Evolutionary conservation across 2,797 vertebrate species (phyloP).

Genomic region (Buphagus erythrorhynchus): DNA sequence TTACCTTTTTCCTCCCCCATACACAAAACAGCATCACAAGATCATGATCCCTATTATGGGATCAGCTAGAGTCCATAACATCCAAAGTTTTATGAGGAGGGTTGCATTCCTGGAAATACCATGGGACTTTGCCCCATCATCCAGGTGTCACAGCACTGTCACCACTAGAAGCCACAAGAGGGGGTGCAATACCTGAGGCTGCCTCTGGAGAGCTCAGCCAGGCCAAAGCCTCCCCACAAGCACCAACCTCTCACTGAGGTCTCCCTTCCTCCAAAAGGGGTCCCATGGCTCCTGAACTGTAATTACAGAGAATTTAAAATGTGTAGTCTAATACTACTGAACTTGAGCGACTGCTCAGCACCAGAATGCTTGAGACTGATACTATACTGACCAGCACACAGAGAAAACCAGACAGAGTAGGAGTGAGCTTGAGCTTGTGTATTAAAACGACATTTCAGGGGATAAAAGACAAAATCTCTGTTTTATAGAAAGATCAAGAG

Average conservation of each 20-base stretch:
- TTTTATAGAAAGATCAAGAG: neutral
- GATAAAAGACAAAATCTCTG: neutral
- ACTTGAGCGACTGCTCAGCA: neutral
- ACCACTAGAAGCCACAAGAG: neutral
- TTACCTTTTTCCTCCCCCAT: fast-evolving
- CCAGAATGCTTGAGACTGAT: neutral
- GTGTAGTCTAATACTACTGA: neutral
- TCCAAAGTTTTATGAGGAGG: fast-evolving
- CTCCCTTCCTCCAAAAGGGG: neutral
- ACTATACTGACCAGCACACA: neutral
- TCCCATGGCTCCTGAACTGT: neutral
- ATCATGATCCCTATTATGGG: fast-evolving
- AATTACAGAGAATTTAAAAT: neutral
- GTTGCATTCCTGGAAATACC: neutral
- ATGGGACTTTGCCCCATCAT: no score
- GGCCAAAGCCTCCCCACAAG: neutral
- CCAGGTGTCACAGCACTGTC: neutral
- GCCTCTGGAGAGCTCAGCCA: fast-evolving
- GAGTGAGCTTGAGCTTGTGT: neutral
- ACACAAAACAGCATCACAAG: neutral
- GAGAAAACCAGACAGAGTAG: neutral
- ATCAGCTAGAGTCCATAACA: fast-evolving
- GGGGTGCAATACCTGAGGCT: neutral
- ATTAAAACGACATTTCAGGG: neutral
- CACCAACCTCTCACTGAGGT: fast-evolving